These are phyloP conservation scores for Prunella fulvescens DNA, from an alignment of 2,113 vertebrate species.

Conservation along the genomic window DNA sequence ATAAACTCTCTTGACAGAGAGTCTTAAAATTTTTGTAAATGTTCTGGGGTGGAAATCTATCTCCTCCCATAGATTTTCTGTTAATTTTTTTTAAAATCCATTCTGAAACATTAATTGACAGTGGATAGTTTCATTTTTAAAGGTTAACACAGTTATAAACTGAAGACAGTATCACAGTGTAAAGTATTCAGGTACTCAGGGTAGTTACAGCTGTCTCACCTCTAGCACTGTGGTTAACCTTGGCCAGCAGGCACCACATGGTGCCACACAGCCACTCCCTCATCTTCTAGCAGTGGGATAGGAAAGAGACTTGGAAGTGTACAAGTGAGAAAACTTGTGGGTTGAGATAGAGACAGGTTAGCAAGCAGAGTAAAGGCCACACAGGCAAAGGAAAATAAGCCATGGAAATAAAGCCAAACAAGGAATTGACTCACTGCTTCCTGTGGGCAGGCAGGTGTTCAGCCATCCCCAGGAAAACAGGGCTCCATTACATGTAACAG, in stretches of 20 bases:
- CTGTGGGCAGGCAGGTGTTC: neutral
- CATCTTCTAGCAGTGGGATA: fast-evolving
- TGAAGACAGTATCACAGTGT: neutral
- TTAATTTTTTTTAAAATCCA: fast-evolving
- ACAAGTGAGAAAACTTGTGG: neutral
- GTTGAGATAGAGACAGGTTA: neutral
- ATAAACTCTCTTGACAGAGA: neutral
- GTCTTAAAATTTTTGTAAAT: neutral
- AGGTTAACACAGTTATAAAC: neutral
- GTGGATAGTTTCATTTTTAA: neutral
- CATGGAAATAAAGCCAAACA: neutral
- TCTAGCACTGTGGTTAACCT: neutral
- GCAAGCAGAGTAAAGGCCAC: neutral
- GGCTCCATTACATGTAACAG: fast-evolving
- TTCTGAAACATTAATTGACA: neutral
- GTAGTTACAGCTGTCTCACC: neutral
- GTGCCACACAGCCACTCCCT: neutral
- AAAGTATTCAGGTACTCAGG: neutral
- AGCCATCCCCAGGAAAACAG: neutral
- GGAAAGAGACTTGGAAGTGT: neutral
- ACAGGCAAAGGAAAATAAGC: neutral
- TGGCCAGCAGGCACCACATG: neutral
- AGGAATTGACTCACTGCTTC: neutral
- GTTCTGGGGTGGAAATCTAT: neutral
- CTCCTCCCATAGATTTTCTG: neutral